Base-by-base conservation (phyloP, 2,113 vertebrate species). In the Nyctereutes procyonoides region DNA sequence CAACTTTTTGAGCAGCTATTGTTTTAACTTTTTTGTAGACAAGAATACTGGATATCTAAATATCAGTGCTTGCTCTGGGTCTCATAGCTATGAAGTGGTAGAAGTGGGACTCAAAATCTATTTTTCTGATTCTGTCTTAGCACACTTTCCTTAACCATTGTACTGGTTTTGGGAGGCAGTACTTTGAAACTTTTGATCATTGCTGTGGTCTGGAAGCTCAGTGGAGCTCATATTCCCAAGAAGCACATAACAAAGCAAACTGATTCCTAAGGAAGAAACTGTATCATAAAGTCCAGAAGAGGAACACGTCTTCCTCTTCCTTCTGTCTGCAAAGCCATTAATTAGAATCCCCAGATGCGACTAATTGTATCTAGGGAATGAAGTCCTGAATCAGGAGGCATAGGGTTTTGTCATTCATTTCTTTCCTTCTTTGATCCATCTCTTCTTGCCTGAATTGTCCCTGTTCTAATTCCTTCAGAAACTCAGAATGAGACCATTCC, bases 41-140 rank as follows among this genome's bases (percentile, higher is more conserved):
- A 53, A 79, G 73, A 96, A 96, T 79, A 90, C 63, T 87, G 15
- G 5, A 15, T 89, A 92, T 97, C 35, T 76, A 73, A 96, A 62
- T 55, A 55, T 65, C 5, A 62, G 5, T 65, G 55, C n/a, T 96
- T 97, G 24, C 90, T 35, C 65, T 24, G 26, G 15, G 4, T 93
- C 82, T 83, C 51, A 76, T 26, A 94, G 43, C 74, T 62, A 35
- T 32, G 58, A 79, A n/a, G 32, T 58, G 53, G 32, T 83, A 3
- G 14, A 63, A 85, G 8, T 35, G 38, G 55, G 48, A 65, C 53
- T 93, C 30, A 60, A 1, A 60, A 80, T 95, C 5, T 86, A 0
- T 53, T 87, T 98, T 98, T 83, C 26, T 86, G 13, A 73, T 55
- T 77, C 24, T 53, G 19, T 43, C 51, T 4, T 90, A 26, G 55